Evolutionary conservation across 2,888 invertebrate genomes (phyloP).

Genomic region (Rhagonycha lutea): DNA sequence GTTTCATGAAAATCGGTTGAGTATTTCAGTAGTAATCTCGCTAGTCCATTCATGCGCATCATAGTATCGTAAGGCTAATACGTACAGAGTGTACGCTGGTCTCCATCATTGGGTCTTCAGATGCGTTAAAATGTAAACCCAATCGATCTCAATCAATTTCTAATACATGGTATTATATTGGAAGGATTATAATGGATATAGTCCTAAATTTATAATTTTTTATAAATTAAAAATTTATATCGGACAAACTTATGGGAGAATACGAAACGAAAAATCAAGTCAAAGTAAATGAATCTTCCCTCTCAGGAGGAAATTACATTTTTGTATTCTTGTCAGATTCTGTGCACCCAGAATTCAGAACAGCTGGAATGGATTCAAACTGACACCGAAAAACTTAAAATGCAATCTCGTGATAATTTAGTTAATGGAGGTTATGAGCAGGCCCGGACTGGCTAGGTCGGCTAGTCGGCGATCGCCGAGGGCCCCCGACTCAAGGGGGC

Average conservation of each 20-base stretch:
- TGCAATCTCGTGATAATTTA: constrained; percentile 2
- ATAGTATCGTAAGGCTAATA: no score
- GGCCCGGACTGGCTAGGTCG: no score
- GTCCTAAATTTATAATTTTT: no score
- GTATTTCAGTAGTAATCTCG: no score
- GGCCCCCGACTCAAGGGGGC: no score
- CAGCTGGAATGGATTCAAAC: constrained; percentile 20
- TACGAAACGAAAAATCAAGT: neutral
- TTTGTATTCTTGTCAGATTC: constrained; percentile 9
- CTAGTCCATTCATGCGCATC: no score
- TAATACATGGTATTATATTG: constrained; percentile 17
- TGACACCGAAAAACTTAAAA: constrained; percentile 1
- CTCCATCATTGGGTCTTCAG: neutral
- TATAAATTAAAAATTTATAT: no score
- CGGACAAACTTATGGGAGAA: constrained; percentile 14
- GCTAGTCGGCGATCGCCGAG: no score
- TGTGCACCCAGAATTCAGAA: constrained; percentile 18
- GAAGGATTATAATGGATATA: constrained; percentile 5
- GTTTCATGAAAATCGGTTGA: no score
- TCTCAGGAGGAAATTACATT: neutral
- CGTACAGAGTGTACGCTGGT: no score
- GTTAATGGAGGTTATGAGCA: constrained; percentile 13
- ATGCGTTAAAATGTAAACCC: no score
- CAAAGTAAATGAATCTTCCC: neutral
- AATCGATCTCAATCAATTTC: neutral